Percentiles rank a stretch among this genome's conserved stretches.
These are phyloP conservation scores for Onthophagus sagittarius DNA, from an alignment of 2,888 invertebrate genomes.

Conservation along the genomic window DNA sequence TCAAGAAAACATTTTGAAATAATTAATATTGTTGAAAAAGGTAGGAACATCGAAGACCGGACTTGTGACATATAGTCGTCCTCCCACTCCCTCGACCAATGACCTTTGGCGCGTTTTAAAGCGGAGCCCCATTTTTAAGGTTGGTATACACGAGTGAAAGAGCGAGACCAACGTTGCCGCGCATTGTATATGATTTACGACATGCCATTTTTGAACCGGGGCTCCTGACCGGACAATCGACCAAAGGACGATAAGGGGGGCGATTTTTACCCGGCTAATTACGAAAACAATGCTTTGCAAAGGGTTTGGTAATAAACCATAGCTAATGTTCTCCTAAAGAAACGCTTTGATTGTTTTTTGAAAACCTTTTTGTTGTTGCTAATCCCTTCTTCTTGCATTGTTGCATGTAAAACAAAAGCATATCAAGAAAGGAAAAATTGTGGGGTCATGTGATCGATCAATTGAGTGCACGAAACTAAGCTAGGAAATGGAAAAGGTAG, in stretches of 20 bases:
- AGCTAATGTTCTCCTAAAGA: background rate
- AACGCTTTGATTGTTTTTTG: background rate
- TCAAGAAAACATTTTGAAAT: background rate
- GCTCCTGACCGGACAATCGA: background rate
- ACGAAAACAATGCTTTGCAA: background rate
- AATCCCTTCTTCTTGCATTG: background rate
- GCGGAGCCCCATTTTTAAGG: background rate
- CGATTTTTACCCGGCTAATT: background rate
- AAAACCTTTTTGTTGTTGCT: background rate
- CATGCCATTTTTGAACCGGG: background rate
- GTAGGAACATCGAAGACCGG: background rate
- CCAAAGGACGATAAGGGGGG: background rate
- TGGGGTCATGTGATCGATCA: background rate
- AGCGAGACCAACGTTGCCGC: background rate
- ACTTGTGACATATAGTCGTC: background rate
- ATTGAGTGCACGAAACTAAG: background rate
- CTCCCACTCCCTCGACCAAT: background rate
- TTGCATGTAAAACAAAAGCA: background rate
- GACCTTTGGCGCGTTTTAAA: background rate
- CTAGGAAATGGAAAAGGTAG: background rate
- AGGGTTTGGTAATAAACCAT: background rate
- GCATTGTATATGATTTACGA: background rate
- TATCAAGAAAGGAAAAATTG: background rate
- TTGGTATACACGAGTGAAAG: background rate
- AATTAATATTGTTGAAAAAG: background rate